Conservation (phyloP, 2,888 invertebrate species). For the Ditula angustiorana region DNA sequence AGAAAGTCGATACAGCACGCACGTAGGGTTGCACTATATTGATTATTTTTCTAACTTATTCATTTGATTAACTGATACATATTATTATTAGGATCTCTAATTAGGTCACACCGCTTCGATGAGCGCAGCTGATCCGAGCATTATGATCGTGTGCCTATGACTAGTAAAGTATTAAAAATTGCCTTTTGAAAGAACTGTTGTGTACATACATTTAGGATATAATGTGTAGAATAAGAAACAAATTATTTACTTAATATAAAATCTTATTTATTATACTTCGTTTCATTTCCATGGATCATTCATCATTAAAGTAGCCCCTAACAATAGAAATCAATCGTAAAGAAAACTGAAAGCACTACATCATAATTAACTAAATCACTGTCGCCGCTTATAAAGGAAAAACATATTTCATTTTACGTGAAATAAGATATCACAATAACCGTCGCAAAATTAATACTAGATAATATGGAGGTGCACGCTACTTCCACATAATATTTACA, state of each 20-base stretch:
- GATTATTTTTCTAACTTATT: conserved; percentile 7
- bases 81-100: conserved; percentile 22
- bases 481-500: background rate
- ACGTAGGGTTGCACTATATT: conserved; percentile 12
- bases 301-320: background rate
- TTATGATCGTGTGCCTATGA: conserved; percentile 21
- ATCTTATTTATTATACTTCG: conserved; percentile 75
- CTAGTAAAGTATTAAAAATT: conserved; percentile 41
- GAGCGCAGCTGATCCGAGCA: conserved; percentile 15
- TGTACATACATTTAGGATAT: conserved; percentile 72
- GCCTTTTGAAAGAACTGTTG: conserved; percentile 45
- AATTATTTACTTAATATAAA: conserved; percentile 70
- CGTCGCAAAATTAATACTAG: background rate
- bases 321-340: background rate
- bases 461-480: background rate
- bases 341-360: background rate
- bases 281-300: conserved; percentile 42
- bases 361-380: conserved; percentile 1
- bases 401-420: background rate
- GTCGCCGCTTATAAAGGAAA: background rate
- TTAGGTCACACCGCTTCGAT: conserved; percentile 10
- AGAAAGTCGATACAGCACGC: background rate
- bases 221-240: conserved; percentile 67
- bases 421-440: background rate
- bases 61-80: background rate